These are phyloP conservation scores for Rhagoletis zephyria DNA, from an alignment of 1,140 invertebrate genomes.

Conservation along the genomic window DNA sequence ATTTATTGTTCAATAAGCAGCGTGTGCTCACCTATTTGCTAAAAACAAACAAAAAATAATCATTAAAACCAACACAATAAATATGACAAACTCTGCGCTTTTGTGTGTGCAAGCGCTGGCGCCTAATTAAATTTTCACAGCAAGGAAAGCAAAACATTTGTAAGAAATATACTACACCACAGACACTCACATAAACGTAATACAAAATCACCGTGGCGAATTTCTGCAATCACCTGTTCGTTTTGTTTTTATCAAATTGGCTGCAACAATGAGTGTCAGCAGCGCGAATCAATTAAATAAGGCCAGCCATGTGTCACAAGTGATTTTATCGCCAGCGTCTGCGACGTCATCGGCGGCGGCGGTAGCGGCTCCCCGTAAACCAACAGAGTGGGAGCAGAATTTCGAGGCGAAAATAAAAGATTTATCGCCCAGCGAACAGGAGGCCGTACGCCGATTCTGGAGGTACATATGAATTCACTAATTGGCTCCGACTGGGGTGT, in stretches of 20 bases:
- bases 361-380: neutral
- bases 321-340: slow-evolving; percentile 3
- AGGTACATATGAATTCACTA: slow-evolving; percentile 61
- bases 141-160: neutral
- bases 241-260: neutral
- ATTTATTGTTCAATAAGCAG: neutral
- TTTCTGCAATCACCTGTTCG: neutral
- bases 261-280: slow-evolving; percentile 25
- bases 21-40: neutral
- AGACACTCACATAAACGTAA: neutral
- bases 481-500: neutral
- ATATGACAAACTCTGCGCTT: neutral
- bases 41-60: neutral
- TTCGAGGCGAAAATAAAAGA: slow-evolving; percentile 68
- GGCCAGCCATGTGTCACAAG: neutral
- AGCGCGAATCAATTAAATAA: slow-evolving; percentile 34
- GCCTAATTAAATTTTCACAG: neutral
- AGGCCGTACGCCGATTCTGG: slow-evolving; percentile 71
- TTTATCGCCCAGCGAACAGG: slow-evolving; percentile 69
- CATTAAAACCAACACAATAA: neutral
- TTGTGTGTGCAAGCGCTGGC: neutral
- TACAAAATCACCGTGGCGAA: neutral
- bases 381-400: slow-evolving; percentile 59
- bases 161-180: neutral
- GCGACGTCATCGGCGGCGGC: neutral